Evolutionary conservation across 2,113 vertebrate species (phyloP).

Genomic region (Sylvia atricapilla): DNA sequence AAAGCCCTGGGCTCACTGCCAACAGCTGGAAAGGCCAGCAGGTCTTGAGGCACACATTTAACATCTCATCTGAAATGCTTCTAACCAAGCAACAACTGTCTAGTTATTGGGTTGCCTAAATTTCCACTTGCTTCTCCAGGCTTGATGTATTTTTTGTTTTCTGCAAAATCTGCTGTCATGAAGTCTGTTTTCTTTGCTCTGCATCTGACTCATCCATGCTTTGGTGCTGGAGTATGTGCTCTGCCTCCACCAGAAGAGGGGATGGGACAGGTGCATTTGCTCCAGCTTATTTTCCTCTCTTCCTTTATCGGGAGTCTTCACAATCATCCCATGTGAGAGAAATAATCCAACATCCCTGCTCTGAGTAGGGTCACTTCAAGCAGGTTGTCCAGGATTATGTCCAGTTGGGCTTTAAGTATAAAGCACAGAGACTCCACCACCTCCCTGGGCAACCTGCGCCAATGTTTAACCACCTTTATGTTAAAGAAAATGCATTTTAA

Average conservation of each 20-base stretch:
- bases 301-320: not conserved
- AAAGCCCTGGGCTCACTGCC: not conserved
- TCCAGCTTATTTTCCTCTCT: not conserved
- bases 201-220: not conserved
- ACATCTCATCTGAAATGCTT: not conserved
- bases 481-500: not conserved
- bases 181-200: not conserved
- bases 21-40: not conserved
- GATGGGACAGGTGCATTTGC: not conserved
- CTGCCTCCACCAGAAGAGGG: not conserved
- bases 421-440: not conserved
- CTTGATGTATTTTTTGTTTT: not conserved
- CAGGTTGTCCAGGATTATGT: not conserved
- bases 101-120: not conserved
- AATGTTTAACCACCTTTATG: rapidly evolving
- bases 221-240: not conserved
- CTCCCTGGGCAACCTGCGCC: not conserved
- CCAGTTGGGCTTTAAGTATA: not conserved
- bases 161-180: not conserved
- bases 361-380: not conserved
- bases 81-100: not conserved
- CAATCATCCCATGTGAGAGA: not conserved
- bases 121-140: not conserved
- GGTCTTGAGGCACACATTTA: not conserved
- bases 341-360: not conserved